Base-by-base conservation (phyloP, 2,797 vertebrate genomes). In the Sternotherus odoratus region DNA sequence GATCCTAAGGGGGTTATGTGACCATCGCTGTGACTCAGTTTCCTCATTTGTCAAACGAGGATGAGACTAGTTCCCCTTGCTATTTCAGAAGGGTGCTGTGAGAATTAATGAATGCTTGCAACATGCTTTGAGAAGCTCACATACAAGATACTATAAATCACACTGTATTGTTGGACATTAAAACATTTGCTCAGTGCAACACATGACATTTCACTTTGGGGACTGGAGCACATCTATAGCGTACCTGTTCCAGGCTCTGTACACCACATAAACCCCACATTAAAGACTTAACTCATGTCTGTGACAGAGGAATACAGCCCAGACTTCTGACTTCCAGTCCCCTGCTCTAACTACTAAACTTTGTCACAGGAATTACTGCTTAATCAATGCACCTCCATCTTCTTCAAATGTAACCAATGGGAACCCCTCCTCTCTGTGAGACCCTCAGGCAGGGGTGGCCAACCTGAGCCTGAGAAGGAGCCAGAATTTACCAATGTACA, bases 1-100 rank as follows among this genome's bases (percentile, higher is more conserved):
- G 36, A 33, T 90, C 60, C 82, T 95, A 72, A 87, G 10, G 33
- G 50, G 78, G 46, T 87, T 54, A 86, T 93, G 92, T 89, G 87
- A 95, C 1, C 48, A 39, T 80, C 50, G 79, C 60, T 23, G 2
- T 87, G 24, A n/a, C 1, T 3, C 28, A 2, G 24, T 57, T 54
- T 43, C 74, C 86, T 86, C 78, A 75, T 86, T 92, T 82, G 46
- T 89, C 85, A 48, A 33, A 75, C 30, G 39, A 75, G 39, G 26
- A 33, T 63, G 63, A 12, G n/a, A 1, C 5, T 54, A 46, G 93
- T 95, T 57, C 23, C 12, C 12, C 11, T 89, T 87, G 33, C 4
- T 83, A 86, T 51, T 4, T 2, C 82, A 63, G 36, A 87, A 11
- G 2, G 1, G 19, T 3, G 26, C 12, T 48, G 13, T 10, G 72